Conservation (phyloP, 2,797 vertebrate genomes). For the Parambassis ranga region DNA sequence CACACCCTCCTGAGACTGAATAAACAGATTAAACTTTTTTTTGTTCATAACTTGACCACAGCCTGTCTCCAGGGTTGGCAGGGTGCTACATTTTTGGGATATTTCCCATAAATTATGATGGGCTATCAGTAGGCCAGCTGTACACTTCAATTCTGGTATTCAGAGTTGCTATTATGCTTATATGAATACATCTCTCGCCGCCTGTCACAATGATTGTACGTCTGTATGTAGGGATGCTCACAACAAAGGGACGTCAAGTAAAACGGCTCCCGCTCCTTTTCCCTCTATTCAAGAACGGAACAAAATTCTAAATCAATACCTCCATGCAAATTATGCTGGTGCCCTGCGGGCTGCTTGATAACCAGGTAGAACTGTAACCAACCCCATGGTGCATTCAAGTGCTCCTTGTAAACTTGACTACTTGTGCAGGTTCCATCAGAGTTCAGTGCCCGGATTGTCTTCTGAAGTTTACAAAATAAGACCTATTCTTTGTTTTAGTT, state of each 20-base stretch:
- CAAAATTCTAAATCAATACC: conserved; percentile 65
- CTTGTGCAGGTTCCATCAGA: not conserved
- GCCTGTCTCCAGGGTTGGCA: conserved; percentile 45
- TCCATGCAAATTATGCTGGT: conserved; percentile 56
- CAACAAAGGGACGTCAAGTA: conserved; percentile 59
- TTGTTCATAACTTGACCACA: conserved; percentile 48
- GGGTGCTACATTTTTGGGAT: conserved; percentile 72
- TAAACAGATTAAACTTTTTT: conserved; percentile 64
- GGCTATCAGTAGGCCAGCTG: conserved; percentile 71
- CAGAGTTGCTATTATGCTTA: conserved; percentile 67
- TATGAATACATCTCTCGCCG: conserved; percentile 78
- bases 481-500: too few relatives aligned
- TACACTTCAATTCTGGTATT: conserved; percentile 61
- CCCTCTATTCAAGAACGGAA: conserved; percentile 44
- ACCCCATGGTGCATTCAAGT: conserved; percentile 24
- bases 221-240: conserved; percentile 62
- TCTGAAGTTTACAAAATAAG: too few relatives aligned
- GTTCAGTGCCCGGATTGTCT: too few relatives aligned
- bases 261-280: conserved; percentile 41
- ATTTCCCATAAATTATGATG: conserved; percentile 73
- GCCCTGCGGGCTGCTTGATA: conserved; percentile 29
- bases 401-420: not conserved
- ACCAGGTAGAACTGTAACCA: conserved; percentile 47
- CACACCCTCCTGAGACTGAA: conserved; percentile 47
- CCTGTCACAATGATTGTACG: conserved; percentile 66